Evolutionary conservation across 1,140 invertebrate species (phyloP).

Genomic region (Heliconius himera): DNA sequence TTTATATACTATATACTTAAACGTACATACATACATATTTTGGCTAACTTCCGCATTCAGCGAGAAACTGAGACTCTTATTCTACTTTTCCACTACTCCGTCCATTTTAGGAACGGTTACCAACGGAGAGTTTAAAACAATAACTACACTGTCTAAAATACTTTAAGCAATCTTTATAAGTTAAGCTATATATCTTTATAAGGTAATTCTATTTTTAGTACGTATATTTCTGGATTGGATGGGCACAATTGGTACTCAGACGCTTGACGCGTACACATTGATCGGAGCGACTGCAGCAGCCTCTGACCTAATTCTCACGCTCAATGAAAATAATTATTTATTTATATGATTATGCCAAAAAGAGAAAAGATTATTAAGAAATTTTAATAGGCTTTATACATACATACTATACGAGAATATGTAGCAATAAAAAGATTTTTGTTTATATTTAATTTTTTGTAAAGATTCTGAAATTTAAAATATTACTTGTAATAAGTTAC

Average conservation of each 20-base stretch:
- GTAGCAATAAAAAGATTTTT: neutral
- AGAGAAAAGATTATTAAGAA: neutral
- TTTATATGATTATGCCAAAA: neutral
- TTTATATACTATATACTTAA: no score
- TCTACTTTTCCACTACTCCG: no score
- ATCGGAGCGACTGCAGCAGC: constrained; percentile 61
- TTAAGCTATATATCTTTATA: no score
- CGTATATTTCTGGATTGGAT: constrained; percentile 22
- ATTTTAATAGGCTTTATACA: neutral
- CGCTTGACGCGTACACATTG: constrained; percentile 64
- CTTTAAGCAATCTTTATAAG: neutral
- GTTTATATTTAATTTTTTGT: no score
- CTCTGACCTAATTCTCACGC: constrained; percentile 67
- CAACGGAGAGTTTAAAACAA: neutral
- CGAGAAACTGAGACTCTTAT: neutral
- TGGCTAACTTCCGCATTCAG: no score
- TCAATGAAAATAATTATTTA: constrained; percentile 56
- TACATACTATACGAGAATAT: neutral
- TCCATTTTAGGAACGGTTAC: no score
- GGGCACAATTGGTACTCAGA: constrained; percentile 47
- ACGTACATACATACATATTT: no score
- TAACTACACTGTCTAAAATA: neutral
- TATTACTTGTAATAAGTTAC: no score
- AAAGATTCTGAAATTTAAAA: no score
- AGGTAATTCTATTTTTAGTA: constrained; percentile 23